phyloP scores from a whole-genome alignment of 2,888 invertebrate species.

The Philonicus albiceps region DNA sequence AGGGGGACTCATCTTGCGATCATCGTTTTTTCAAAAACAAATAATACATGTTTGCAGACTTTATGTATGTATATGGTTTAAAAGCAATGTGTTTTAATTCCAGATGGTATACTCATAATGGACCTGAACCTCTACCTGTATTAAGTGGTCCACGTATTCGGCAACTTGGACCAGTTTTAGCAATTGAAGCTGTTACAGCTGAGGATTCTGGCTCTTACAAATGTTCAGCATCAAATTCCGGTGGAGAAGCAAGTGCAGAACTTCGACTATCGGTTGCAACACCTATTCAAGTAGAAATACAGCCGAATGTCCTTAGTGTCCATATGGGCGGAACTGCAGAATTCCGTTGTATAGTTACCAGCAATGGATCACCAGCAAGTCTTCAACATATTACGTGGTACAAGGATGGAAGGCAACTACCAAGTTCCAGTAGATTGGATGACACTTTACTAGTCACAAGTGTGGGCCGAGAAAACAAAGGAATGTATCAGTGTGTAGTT shows the following conservation, averaged over 20 bases:
- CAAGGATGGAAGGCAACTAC: slow-evolving; percentile 74
- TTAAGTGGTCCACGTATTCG: slow-evolving; percentile 72
- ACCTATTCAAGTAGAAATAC: slow-evolving; percentile 73
- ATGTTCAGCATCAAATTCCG: slow-evolving; percentile 74
- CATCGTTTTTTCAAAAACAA: too few species aligned
- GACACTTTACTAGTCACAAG: slow-evolving; percentile 72
- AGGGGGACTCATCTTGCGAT: too few species aligned
- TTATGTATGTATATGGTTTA: too few species aligned
- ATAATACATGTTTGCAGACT: too few species aligned
- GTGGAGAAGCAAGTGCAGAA: slow-evolving; percentile 75
- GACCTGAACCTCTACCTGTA: slow-evolving; percentile 71
- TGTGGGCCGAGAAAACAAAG: slow-evolving; percentile 75
- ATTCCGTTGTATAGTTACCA: slow-evolving; percentile 71
- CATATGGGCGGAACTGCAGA: slow-evolving; percentile 79
- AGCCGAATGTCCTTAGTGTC: slow-evolving; percentile 72
- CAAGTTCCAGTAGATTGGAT: slow-evolving; percentile 71
- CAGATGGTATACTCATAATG: slow-evolving; percentile 75
- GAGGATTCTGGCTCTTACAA: slow-evolving; percentile 75
- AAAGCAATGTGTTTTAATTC: slow-evolving; percentile 49
- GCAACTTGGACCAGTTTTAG: slow-evolving; percentile 73
- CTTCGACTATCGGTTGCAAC: slow-evolving; percentile 72
- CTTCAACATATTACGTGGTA: slow-evolving; percentile 71
- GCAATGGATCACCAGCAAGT: slow-evolving; percentile 66
- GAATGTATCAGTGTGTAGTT: slow-evolving; percentile 80
- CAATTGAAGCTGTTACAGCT: slow-evolving; percentile 74